Base-by-base conservation (phyloP, 2,888 invertebrate genomes). In the Taphrorychus bicolor region DNA sequence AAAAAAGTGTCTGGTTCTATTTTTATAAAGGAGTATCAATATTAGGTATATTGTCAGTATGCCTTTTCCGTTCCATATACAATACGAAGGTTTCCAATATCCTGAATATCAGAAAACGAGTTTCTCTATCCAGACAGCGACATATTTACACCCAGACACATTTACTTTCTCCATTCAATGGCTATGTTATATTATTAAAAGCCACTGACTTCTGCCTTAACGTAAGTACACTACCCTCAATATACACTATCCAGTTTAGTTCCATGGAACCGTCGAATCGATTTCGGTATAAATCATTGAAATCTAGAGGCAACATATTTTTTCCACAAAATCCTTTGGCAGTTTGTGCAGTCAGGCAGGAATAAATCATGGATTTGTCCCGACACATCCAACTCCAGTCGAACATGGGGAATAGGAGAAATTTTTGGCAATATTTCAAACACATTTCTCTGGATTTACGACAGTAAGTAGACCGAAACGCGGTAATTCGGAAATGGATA, bases 391-490 rank as follows among this genome's bases (percentile, higher is more conserved):
- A 42, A 23, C 41, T 41, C 42, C 52, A 16, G 52, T 52, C n/a
- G 52, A 63, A 63, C 57, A 57, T 45, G 17, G 45, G 57, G 32
- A 22, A 14, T 58, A 7, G 48, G 32, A 57, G n/a, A 41, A 49
- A 62, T 56, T 62, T 56, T 51, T 63, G 63, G 63, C 63, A 63
- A 58, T 48, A 41, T 41, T 56, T 63, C 63, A 57, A 41, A 19
- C 32, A 23, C 63, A 21, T 49, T 58, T 21, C 16, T 24, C 17
- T 11, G 17, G 17, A 57, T 63, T 63, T 57, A 63, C 51, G 63
- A 58, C 22, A 11, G 58, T 49, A 41, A 41, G n/a, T n/a, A n/a
- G n/a, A 24, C 21, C 63, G 49, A 56, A 63, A 52, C 11, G 32
- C 18, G 11, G 52, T 22, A 60, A 42, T 42, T 53, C 51, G 41